Base-by-base conservation (phyloP, 2,888 invertebrate species). In the Sussaba pulchella region DNA sequence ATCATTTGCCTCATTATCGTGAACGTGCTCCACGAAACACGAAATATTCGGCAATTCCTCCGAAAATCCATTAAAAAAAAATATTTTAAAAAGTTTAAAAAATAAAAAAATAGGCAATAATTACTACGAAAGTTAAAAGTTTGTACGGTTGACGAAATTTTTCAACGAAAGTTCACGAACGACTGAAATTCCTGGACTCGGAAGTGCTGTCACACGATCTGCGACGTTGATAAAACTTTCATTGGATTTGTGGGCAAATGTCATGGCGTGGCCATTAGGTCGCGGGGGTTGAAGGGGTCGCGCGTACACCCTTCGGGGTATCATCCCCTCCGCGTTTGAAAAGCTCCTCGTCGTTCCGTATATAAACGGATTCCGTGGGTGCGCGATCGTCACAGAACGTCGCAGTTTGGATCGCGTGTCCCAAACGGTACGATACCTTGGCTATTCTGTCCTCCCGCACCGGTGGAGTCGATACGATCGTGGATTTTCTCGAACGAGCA, bases 331-430 rank as follows among this genome's bases (percentile, higher is more conserved):
- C 86, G 83, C 50, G 57, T 59, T 74, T 85, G 69, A 24, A 70
- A 81, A 43, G 66, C 31, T 41, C 81, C 78, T 78, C 82, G 64
- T 19, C 50, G 74, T 69, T 57, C 14, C 66, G 70, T 72, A 77
- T 80, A 85, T 63, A 82, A 82, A 78, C 80, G 78, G 84, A 86
- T 86, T 85, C 87, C 86, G 87, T 86, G 83, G 88, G 85, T 88
- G 90, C 87, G 89, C 91, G 88, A 88, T 87, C 86, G 88, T 88
- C 90, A 88, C 90, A 90, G 87, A n/a, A 85, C 87, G 85, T 86
- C 88, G 89, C 85, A 85, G 88, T 87, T 88, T 77, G 83, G 86
- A 88, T 91, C 90, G 91, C 91, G 91, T 91, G 91, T 88, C 87
- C 73, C 82, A 84, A 87, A 86, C 84, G 75, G 77, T 76, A 84